A percentile compares a stretch with the other conserved stretches of the same genome.
phyloP scores from a whole-genome alignment of 2,113 vertebrate genomes.

The Sakesphorus luctuosus region DNA sequence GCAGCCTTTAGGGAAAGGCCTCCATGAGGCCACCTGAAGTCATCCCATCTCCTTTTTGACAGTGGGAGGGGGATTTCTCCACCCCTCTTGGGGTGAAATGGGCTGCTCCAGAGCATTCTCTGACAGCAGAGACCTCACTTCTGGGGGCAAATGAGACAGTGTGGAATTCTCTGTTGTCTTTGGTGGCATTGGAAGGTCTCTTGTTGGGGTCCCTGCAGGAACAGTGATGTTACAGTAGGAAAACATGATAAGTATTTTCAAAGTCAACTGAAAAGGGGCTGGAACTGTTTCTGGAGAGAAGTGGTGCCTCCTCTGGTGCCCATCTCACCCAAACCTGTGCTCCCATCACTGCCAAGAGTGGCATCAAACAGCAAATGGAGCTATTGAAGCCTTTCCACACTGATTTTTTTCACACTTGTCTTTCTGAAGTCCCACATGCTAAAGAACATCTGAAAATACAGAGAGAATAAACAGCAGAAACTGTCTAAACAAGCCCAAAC shows the following conservation, averaged over 20 bases:
- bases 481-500: constrained; percentile 36
- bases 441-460: background rate
- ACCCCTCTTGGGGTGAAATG: accelerated
- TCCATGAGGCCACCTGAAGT: background rate
- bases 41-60: accelerated
- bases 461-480: constrained; percentile 22
- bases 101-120: background rate
- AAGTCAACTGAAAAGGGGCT: background rate
- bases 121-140: background rate
- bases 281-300: background rate
- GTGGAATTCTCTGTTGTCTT: background rate
- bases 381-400: background rate
- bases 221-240: background rate
- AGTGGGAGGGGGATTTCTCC: background rate
- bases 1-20: background rate
- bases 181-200: background rate
- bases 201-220: background rate
- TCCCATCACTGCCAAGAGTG: background rate
- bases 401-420: background rate
- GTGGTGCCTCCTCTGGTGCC: background rate
- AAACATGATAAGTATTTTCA: background rate
- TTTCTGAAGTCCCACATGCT: background rate
- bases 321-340: accelerated
- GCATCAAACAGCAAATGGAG: background rate
- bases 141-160: background rate